Percentiles rank a stretch among this genome's conserved stretches.
These are phyloP conservation scores for Premnoplex brunnescens DNA, from an alignment of 2,797 vertebrate genomes.

Conservation along the genomic window DNA sequence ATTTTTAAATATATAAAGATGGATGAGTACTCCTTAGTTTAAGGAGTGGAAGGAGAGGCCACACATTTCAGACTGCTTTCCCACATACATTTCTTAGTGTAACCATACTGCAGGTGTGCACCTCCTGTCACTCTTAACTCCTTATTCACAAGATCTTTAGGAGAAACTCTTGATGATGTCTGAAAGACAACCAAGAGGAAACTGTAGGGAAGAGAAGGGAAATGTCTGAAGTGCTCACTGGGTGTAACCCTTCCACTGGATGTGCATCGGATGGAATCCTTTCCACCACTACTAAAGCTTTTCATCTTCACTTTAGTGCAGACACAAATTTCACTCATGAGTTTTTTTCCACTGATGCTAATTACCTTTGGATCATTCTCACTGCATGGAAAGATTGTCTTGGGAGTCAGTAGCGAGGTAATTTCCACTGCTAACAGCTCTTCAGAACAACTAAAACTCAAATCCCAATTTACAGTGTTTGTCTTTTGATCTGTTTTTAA, in stretches of 20 bases:
- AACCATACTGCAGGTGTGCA: neutral
- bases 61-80: neutral
- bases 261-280: neutral
- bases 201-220: neutral
- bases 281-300: neutral
- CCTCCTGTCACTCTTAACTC: neutral
- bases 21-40: neutral
- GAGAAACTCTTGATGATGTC: neutral
- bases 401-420: neutral
- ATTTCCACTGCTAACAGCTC: conserved; percentile 3
- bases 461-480: neutral
- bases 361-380: neutral
- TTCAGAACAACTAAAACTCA: conserved; percentile 22
- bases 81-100: neutral
- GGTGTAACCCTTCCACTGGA: neutral
- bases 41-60: neutral
- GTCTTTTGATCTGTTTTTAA: conserved; percentile 38
- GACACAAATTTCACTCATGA: neutral
- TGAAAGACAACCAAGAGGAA: neutral
- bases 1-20: neutral
- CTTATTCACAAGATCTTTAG: neutral
- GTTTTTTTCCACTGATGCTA: neutral
- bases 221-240: neutral
- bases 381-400: neutral
- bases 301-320: neutral